Conservation (phyloP, 2,888 invertebrate genomes). For the Eilema caniola region DNA sequence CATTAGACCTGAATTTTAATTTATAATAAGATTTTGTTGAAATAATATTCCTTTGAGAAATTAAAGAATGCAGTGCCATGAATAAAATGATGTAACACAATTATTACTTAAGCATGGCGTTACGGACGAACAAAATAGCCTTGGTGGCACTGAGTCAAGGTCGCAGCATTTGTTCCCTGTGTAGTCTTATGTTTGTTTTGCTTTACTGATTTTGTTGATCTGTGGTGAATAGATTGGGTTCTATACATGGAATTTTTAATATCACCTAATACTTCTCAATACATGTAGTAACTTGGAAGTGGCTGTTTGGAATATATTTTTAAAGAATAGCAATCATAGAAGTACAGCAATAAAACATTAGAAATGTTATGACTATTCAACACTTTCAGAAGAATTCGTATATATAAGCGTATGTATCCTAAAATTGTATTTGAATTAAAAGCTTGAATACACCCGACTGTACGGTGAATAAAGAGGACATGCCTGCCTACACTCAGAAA, state of each 20-base stretch:
- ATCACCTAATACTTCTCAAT: neutral
- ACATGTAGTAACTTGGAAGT: neutral
- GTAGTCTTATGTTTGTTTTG: conserved; percentile 38
- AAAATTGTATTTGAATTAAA: too few species aligned
- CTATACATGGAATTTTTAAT: conserved; percentile 21
- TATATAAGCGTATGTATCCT: too few species aligned
- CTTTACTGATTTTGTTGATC: conserved; percentile 39
- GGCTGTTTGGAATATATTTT: too few species aligned
- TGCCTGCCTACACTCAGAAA: too few species aligned
- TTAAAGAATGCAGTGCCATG: neutral
- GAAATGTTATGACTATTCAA: too few species aligned
- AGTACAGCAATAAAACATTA: too few species aligned
- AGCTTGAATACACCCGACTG: too few species aligned
- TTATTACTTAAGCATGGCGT: conserved; percentile 48
- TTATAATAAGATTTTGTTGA: neutral
- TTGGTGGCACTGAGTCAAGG: conserved; percentile 72
- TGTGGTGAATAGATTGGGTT: conserved; percentile 27
- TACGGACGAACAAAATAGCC: conserved; percentile 52
- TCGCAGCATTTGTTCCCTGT: conserved; percentile 53
- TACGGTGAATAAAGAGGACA: too few species aligned
- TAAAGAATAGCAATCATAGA: too few species aligned
- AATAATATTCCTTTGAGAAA: conserved; percentile 3
- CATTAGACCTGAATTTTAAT: conserved; percentile 35
- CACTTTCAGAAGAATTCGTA: too few species aligned
- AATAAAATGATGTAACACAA: conserved; percentile 45